phyloP scores from a whole-genome alignment of 2,888 invertebrate species.

The Pachliopta kotzebuea region DNA sequence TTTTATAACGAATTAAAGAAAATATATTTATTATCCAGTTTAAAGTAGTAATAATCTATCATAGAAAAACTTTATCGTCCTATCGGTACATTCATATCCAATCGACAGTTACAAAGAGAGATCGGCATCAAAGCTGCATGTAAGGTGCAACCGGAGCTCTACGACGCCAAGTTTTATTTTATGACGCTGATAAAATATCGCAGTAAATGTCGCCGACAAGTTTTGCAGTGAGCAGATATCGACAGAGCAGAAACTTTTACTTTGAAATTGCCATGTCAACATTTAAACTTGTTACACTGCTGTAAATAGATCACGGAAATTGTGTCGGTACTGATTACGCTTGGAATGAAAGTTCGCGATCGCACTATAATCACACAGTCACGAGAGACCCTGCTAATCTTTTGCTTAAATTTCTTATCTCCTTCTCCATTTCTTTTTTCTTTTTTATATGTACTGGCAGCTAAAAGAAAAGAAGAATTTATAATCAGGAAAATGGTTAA shows the following conservation, averaged over 20 bases:
- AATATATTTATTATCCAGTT: not conserved
- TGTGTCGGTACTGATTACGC: too few species aligned
- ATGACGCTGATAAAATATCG: constrained; percentile 19
- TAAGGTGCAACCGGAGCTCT: constrained; percentile 16
- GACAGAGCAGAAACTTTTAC: not conserved
- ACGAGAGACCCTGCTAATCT: too few species aligned
- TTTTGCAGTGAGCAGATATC: not conserved
- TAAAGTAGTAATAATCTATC: not conserved
- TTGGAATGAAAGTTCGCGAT: too few species aligned
- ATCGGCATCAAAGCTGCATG: constrained; percentile 5
- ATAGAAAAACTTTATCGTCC: not conserved
- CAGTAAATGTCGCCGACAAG: constrained; percentile 12
- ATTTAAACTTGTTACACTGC: too few species aligned
- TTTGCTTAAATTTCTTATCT: too few species aligned
- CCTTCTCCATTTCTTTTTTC: too few species aligned
- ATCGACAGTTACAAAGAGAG: constrained; percentile 9
- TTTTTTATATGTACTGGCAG: too few species aligned
- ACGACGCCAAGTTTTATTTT: constrained; percentile 14
- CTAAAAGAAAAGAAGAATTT: too few species aligned
- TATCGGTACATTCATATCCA: not conserved
- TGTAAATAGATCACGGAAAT: too few species aligned
- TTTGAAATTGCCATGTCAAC: not conserved
- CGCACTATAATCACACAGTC: too few species aligned
- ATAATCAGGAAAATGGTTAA: too few species aligned
- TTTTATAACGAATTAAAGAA: not conserved